Evolutionary conservation across 2,113 vertebrate genomes (phyloP), one percentile per base, ranked within the genome.

Genomic region (Kryptolebias marmoratus): DNA sequence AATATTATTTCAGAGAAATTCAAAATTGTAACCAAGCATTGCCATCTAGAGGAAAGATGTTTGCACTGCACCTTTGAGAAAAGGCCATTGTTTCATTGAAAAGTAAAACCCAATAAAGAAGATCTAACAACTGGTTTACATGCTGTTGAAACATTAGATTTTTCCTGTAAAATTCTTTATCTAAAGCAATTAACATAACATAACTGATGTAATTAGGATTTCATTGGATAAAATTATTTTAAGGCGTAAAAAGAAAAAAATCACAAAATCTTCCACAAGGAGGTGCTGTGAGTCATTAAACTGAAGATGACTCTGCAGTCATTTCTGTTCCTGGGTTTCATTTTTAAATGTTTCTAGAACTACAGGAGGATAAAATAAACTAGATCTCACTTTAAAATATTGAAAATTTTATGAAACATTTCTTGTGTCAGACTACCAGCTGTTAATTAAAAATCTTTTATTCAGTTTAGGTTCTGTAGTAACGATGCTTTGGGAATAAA

Each of bases 41-140:
- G 74, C 63, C 69, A 83, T 69, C 84, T 86, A 16, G 55, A 84
- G 85, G 45, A 44, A 71, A 52, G 0, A 0, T 30, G 27, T 30
- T 52, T n/a, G 14, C 42, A 30, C 39, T 18, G 16, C 4, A 50
- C 5, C 3, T 30, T 45, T 15, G 27, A 30, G 14, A 7, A 48
- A 42, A 42, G 10, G 4, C 5, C 27, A 5, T 49, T n/a, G 18
- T 2, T 30, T 59, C 28, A 11, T 5, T 48, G 0, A 9, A 11
- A 2, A 14, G 6, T 22, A n/a, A 65, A 27, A 4, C 12, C 39
- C 5, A 39, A 11, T 39, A 82, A 69, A 71, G 78, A 68, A 84
- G 66, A 64, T 61, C 68, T 22, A 22, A 22, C 72, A 56, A 71
- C 69, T 32, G 75, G 79, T 83, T 87, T 42, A 42, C 5, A 57